Base-by-base conservation (phyloP, 2,888 invertebrate genomes). In the Agrotis puta region DNA sequence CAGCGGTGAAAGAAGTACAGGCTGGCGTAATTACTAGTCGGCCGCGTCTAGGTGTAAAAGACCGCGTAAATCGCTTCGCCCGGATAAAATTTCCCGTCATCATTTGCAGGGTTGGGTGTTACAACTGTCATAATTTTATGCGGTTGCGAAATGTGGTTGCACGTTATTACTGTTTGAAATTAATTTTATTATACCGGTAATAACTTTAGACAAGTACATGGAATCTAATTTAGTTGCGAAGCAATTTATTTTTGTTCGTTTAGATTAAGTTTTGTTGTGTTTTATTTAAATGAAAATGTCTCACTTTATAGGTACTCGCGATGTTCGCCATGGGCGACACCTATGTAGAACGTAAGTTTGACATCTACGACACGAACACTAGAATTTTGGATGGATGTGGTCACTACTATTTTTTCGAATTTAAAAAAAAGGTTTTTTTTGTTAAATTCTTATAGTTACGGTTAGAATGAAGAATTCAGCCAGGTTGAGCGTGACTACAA, bases 1-100 rank as follows among this genome's bases (percentile, higher is more conserved):
- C 82, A 59, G 83, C 89, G 91, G 92, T 90, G 92, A 94, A 94
- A 94, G 93, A 94, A 93, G 89, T 87, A 87, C 86, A 86, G 87
- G 83, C 87, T 83, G 85, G 80, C 83, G 89, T 94, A 93, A 94
- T 94, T 94, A 92, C 88, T 89, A 85, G 88, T 84, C 87, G 73
- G 81, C 83, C 77, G 66, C 62, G 79, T 87, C 88, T 88, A 88
- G 85, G 88, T 86, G 88, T 80, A 87, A 89, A 89, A 84, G 83
- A 74, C 80, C 75, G 84, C 80, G 81, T 82, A 82, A 87, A 85
- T 79, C 79, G 86, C 72, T 67, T 76, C 50, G 71, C 72, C 64
- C 71, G 72, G 81, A 81, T 86, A 82, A 75, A 76, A 77, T 77
- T 77, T 77, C 71, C 69, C 67, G 62, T 69, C 77, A 64, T 76